Percentiles rank a stretch among this genome's conserved stretches.
Conservation (phyloP, 2,888 invertebrate genomes). For the Octonoba sinensis region DNA sequence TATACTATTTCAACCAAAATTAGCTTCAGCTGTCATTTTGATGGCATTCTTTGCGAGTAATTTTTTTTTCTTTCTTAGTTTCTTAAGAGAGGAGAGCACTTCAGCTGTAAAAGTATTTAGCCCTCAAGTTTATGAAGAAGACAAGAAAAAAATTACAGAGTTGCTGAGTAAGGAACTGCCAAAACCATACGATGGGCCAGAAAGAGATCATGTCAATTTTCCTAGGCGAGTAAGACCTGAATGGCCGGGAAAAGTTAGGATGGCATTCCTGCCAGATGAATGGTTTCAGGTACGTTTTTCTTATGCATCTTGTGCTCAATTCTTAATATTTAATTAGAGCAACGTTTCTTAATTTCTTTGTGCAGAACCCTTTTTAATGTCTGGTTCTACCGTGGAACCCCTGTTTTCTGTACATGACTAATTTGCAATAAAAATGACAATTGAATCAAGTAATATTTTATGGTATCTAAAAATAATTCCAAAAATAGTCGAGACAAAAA, state of each 20-base stretch:
- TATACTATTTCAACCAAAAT: too few relatives aligned
- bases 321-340: neutral
- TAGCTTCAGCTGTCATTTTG: too few relatives aligned
- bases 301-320: neutral
- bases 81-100: neutral
- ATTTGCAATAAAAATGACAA: too few relatives aligned
- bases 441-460: too few relatives aligned
- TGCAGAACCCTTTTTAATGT: neutral
- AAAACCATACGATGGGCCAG: constrained; percentile 73
- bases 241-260: constrained; percentile 81
- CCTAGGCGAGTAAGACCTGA: constrained; percentile 80
- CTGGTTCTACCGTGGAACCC: neutral
- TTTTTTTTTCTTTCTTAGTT: neutral
- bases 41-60: too few relatives aligned
- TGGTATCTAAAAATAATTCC: too few relatives aligned
- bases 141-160: constrained; percentile 6
- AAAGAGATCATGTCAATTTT: constrained; percentile 81
- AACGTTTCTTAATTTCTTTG: neutral
- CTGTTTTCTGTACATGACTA: too few relatives aligned
- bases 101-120: neutral
- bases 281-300: constrained; percentile 80
- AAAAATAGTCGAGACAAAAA: neutral
- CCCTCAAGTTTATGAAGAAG: neutral
- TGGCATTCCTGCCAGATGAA: constrained; percentile 93
- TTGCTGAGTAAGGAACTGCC: constrained; percentile 43